Evolutionary conservation across 2,797 vertebrate species (phyloP), one percentile per base, ranked within the genome.

Genomic region (Lophotriccus pileatus): DNA sequence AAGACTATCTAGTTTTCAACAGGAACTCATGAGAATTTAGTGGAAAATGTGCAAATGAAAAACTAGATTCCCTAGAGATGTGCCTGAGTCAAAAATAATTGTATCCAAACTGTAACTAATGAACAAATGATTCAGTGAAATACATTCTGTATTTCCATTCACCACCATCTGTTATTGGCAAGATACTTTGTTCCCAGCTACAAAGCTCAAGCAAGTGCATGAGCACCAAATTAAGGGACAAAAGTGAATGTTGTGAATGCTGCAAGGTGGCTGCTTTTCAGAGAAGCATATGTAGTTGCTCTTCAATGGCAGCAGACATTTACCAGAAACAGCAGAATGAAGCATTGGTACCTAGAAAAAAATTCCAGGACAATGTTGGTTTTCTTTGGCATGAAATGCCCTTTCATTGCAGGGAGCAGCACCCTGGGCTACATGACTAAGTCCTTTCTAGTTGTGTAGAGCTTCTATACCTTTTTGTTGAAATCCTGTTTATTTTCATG

Each of bases 131-230:
- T 80, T 93, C 78, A 55, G 28, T 84, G 84, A 94, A 89, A 84
- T 67, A 72, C 41, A 74, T 90, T 69, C 72, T 52, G 34, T 91
- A 85, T 89, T 93, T 96, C 87, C 63, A 79, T 92, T 96, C 80
- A 92, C 60, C 16, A 30, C 95, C 96, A 95, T 95, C 94, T 96
- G 97, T 91, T 85, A 87, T 59, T 95, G 92, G 89, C 94, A 95
- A 78, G 77, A 91, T 50, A 74, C 27, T 67, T 90, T 90, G 68
- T 92, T 87, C 89, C 49, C 28, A 90, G 52, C 52, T 84, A 93
- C 49, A 66, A 93, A 84, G 67, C 73, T 82, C 2, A 0, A 95
- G 30, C 39, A 93, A 85, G 22, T 58, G 49, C 50, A 74, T 72
- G 82, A 91, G 46, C 36, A 73, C 13, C 9, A 86, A 89, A 74